Evolutionary conservation across 2,888 invertebrate species (phyloP), one percentile per base, ranked within the genome.

Genomic region (Galeopsomyia nigrocyanea): DNA sequence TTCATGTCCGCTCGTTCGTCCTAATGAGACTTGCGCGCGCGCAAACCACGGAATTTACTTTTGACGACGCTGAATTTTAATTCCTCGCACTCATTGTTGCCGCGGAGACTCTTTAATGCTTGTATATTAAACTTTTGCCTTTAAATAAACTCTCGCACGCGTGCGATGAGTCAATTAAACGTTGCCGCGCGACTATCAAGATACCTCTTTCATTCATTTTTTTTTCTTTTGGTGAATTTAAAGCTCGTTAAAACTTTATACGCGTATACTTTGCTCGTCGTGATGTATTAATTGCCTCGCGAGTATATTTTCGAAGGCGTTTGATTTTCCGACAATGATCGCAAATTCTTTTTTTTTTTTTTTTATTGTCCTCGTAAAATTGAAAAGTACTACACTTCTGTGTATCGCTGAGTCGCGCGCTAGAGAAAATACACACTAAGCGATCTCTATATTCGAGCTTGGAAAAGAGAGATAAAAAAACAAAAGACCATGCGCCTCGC

Each of bases 1-100:
- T 85, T 85, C 84, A 85, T 83, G 82, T 81, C 81, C 77, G 78
- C 79, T 77, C 79, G 73, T 74, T 74, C 68, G 14, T 77, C 79
- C 83, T 83, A 83, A 83, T 82, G 82, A 82, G 81, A 83, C 81
- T 78, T 67, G 17, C 65, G 53, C 39, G 17, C 63, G 65, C 49
- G 57, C 69, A 67, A 39, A 70, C 73, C 69, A 50, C 73, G 69
- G 50, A 69, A 61, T 68, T 55, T 47, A 56, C 68, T 49, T 55
- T 5, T 26, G 17, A 14, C 31, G 58, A 55, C 22, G 68, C 62
- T 61, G 57, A 68, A 65, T 74, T 71, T 74, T 71, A 68, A 68
- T 66, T 67, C 66, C 60, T 60, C 55, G 16, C n/a, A 26, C 21
- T 68, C 60, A 61, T 64, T 58, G 63, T 61, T 46, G 61, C 10